A percentile compares a stretch with the other conserved stretches of the same genome.
phyloP scores from a whole-genome alignment of 2,113 vertebrate genomes.

The Pollachius pollachius region DNA sequence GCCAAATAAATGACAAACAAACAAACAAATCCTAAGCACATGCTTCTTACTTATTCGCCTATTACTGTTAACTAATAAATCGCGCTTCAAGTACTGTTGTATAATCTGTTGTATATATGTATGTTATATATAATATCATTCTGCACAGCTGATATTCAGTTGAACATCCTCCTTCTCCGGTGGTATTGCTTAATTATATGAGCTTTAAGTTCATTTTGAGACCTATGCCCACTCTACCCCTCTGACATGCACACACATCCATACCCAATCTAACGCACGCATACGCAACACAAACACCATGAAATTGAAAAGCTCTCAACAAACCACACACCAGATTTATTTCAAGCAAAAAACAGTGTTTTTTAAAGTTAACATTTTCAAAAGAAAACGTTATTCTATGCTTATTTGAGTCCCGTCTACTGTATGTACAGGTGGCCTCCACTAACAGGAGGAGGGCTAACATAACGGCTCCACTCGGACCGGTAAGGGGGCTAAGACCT shows the following conservation, averaged over 20 bases:
- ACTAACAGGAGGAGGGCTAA: neutral
- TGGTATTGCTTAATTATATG: no score
- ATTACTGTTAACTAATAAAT: no score
- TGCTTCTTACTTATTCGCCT: no score
- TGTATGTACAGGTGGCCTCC: slow-evolving; percentile 52
- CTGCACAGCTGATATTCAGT: no score
- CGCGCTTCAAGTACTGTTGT: no score
- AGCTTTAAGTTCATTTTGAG: neutral
- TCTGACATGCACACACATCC: slow-evolving; percentile 4
- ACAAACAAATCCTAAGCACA: no score
- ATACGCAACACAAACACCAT: slow-evolving; percentile 20
- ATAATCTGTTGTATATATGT: no score
- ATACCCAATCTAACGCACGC: neutral
- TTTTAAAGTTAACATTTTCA: slow-evolving; percentile 26
- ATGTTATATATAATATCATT: no score
- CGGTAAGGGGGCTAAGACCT: slow-evolving; percentile 17
- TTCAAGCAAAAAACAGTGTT: slow-evolving; percentile 8
- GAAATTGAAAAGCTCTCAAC: slow-evolving; percentile 20
- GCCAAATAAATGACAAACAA: no score
- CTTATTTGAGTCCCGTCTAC: slow-evolving; percentile 23
- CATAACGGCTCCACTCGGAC: neutral
- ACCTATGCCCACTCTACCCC: neutral
- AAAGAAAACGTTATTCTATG: slow-evolving; percentile 46
- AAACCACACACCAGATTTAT: slow-evolving; percentile 31
- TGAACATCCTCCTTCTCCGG: no score